These are phyloP conservation scores for Ophion obscuratus DNA, from an alignment of 2,888 invertebrate genomes.

Conservation along the genomic window DNA sequence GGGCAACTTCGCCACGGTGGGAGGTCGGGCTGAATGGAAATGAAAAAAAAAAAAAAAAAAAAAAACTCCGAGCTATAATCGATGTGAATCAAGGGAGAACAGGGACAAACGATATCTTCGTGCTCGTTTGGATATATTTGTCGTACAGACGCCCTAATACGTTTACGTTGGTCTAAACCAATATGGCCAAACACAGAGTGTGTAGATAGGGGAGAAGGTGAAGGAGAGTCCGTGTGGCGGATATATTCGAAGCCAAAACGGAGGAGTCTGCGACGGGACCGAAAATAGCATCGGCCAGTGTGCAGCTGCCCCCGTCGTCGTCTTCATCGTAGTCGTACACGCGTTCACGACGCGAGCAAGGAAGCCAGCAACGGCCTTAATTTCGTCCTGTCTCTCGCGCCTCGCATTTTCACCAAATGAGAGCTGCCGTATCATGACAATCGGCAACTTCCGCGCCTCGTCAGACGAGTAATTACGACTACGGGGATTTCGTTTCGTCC, in stretches of 20 bases:
- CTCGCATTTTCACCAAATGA: conserved; percentile 16
- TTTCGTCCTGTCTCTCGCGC: conserved; percentile 30
- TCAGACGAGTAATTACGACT: neutral
- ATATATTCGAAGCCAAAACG: conserved; percentile 56
- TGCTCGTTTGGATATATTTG: neutral
- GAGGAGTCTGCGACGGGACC: conserved; percentile 55
- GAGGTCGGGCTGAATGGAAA: too few species aligned
- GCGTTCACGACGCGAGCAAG: conserved; percentile 22
- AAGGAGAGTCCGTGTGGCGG: conserved; percentile 16
- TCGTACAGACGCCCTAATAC: neutral
- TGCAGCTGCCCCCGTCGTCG: conserved; percentile 60
- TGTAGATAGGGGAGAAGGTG: neutral
- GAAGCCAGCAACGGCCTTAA: conserved; percentile 38
- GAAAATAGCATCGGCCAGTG: conserved; percentile 63
- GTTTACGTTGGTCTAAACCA: conserved; percentile 8
- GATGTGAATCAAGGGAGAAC: too few species aligned
- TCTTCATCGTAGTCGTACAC: conserved; percentile 47
- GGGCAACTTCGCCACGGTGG: too few species aligned
- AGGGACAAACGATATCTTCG: too few species aligned
- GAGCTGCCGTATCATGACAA: neutral
- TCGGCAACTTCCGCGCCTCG: conserved; percentile 7
- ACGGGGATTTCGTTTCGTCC: neutral
- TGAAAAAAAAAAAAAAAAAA: too few species aligned
- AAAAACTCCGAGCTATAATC: too few species aligned
- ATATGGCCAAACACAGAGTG: conserved; percentile 13